phyloP scores from a whole-genome alignment of 1,140 invertebrate genomes.

The Meloidogyne exigua region DNA sequence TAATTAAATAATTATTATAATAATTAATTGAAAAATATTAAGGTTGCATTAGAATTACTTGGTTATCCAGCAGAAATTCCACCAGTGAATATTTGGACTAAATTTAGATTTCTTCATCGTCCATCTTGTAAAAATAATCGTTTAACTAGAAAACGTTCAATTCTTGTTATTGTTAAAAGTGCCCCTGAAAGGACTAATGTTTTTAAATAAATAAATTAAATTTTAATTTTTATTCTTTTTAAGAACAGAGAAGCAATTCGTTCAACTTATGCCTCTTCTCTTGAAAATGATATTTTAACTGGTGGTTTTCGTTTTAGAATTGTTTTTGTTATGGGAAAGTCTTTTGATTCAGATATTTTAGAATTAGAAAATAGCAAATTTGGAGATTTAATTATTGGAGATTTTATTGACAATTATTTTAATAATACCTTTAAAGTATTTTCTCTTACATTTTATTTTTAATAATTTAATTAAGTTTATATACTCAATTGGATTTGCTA shows the following conservation, averaged over 20 bases:
- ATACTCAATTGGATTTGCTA: constrained; percentile 43
- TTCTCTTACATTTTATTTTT: neutral
- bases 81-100: constrained; percentile 28
- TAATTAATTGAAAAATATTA: neutral
- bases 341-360: constrained; percentile 11
- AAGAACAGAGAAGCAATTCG: constrained; percentile 5
- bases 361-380: constrained; percentile 32
- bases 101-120: constrained; percentile 3
- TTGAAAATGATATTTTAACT: constrained; percentile 16
- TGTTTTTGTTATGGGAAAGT: constrained; percentile 52
- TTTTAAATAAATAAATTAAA: constrained; percentile 30
- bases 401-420: constrained; percentile 53
- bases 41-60: constrained; percentile 29
- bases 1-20: too few relatives aligned
- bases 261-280: constrained; percentile 5
- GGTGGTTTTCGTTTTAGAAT: constrained; percentile 47
- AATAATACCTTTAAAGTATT: constrained; percentile 56
- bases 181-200: constrained; percentile 45
- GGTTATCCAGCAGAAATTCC: constrained; percentile 15
- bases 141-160: constrained; percentile 36
- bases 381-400: constrained; percentile 48
- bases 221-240: neutral
- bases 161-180: constrained; percentile 55
- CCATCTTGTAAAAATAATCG: constrained; percentile 39
- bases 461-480: constrained; percentile 38